Evolutionary conservation across 1,140 invertebrate genomes (phyloP).

Genomic region (Alviniconcha marisindica): DNA sequence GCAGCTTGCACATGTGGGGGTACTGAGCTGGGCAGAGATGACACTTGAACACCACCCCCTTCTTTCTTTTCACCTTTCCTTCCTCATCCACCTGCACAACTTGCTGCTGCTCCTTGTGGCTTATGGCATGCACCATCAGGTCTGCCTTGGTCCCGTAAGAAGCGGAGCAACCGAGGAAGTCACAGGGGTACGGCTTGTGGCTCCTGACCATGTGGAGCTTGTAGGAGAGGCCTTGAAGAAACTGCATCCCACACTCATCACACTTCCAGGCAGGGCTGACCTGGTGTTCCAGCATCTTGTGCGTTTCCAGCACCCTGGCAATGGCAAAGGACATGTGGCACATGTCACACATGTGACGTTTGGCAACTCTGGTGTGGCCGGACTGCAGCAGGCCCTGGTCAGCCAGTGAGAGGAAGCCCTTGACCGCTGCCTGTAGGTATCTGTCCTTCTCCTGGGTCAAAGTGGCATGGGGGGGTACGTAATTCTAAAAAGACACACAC

Average conservation of each 20-base stretch:
- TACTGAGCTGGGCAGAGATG: background rate
- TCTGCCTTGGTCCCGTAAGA: background rate
- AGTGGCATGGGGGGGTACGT: no score
- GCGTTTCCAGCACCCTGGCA: conserved; percentile 4
- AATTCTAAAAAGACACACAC: no score
- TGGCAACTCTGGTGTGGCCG: background rate
- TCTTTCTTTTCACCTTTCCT: no score
- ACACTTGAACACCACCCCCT: conserved; percentile 20
- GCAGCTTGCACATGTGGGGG: background rate
- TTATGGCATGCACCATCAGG: background rate
- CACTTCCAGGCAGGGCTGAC: background rate
- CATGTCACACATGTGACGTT: conserved; percentile 9
- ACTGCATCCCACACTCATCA: conserved; percentile 18
- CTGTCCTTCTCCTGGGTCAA: no score
- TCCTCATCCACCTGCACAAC: no score
- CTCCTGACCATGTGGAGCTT: background rate
- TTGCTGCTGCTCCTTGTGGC: background rate
- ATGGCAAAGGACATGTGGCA: conserved; percentile 7
- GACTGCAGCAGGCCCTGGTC: background rate
- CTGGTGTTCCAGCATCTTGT: conserved; percentile 32
- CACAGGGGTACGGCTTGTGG: background rate
- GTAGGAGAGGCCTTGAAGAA: background rate
- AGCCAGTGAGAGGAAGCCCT: background rate
- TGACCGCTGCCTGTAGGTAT: background rate
- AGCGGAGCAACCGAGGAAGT: background rate